Percentiles rank a stretch among this genome's conserved stretches.
These are phyloP conservation scores for Pterocles orientalis DNA, from an alignment of 2,113 vertebrate genomes.

Conservation along the genomic window DNA sequence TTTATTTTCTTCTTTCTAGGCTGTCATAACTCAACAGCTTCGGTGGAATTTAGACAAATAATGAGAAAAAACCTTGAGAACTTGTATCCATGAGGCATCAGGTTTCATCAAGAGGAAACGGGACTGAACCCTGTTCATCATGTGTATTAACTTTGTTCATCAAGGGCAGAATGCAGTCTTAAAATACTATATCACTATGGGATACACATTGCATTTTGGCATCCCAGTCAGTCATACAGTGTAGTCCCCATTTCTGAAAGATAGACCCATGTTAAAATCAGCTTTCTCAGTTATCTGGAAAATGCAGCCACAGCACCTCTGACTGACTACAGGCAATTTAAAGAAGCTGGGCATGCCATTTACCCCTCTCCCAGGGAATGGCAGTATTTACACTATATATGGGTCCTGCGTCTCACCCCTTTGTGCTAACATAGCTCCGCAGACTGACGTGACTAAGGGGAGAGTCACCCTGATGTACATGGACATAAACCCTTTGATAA, in stretches of 20 bases:
- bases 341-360: not conserved
- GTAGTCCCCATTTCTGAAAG: not conserved
- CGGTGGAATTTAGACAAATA: not conserved
- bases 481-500: not conserved
- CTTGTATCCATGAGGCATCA: not conserved
- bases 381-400: not conserved
- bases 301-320: not conserved
- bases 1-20: not conserved
- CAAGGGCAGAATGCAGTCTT: not conserved
- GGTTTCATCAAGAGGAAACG: not conserved
- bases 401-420: not conserved
- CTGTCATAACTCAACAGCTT: not conserved
- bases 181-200: not conserved
- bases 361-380: not conserved
- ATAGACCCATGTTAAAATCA: not conserved
- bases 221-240: not conserved
- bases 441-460: not conserved
- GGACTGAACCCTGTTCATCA: not conserved
- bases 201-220: not conserved
- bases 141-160: not conserved
- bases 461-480: not conserved
- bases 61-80: not conserved
- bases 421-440: not conserved
- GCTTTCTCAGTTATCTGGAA: conserved; percentile 3
- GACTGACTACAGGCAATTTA: not conserved